These are phyloP conservation scores for Graptemys geographica DNA, from an alignment of 2,797 vertebrate genomes.

Conservation along the genomic window DNA sequence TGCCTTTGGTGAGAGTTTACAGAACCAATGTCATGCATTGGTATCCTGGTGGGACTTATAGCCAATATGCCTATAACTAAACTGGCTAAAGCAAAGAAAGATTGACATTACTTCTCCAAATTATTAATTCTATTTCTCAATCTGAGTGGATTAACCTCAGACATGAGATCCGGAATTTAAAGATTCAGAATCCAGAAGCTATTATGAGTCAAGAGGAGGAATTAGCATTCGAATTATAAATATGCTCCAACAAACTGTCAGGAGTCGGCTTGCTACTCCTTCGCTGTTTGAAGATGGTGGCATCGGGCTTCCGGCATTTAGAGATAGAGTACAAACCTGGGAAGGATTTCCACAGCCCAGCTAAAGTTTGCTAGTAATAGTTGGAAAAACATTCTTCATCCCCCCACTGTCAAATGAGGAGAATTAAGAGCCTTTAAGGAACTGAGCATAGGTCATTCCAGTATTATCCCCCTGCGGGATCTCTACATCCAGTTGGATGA, in stretches of 20 bases:
- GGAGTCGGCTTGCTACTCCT: constrained; percentile 70
- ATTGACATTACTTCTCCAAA: constrained; percentile 64
- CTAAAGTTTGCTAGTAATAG: constrained; percentile 64
- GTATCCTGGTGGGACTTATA: constrained; percentile 29
- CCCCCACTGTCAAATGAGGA: constrained; percentile 52
- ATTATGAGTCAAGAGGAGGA: constrained; percentile 81
- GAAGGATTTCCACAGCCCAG: constrained; percentile 73
- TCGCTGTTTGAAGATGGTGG: constrained; percentile 72
- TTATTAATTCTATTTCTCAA: constrained; percentile 68
- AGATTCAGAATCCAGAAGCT: constrained; percentile 78
- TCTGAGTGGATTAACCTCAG: constrained; percentile 75
- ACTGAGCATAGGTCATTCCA: neutral
- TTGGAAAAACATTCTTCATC: constrained; percentile 66
- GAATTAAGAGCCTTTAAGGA: constrained; percentile 32
- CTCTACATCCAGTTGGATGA: neutral
- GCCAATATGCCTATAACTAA: constrained; percentile 37
- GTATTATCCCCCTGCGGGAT: constrained; percentile 36
- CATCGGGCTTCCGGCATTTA: constrained; percentile 59
- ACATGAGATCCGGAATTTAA: constrained; percentile 68
- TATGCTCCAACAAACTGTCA: constrained; percentile 72
- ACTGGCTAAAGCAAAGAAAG: constrained; percentile 62
- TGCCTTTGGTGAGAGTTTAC: neutral
- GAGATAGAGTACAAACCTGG: constrained; percentile 63
- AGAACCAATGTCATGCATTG: constrained; percentile 32
- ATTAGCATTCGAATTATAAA: constrained; percentile 78